A percentile compares a stretch with the other conserved stretches of the same genome.
phyloP scores from a whole-genome alignment of 1,140 invertebrate genomes.

The Odontomachus brunneus region DNA sequence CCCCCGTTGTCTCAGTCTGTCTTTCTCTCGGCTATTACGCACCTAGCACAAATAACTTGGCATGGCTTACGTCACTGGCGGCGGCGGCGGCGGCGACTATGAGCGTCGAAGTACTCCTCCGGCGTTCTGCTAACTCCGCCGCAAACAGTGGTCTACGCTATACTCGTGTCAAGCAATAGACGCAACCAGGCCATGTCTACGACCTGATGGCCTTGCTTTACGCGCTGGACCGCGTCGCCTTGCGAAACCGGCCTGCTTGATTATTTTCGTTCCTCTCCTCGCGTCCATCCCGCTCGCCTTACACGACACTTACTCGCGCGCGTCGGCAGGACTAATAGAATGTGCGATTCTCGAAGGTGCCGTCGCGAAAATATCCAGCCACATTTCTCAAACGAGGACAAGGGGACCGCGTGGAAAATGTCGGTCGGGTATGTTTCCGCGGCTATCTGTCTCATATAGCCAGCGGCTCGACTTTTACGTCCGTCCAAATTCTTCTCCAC shows the following conservation, averaged over 20 bases:
- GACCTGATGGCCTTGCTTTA: slow-evolving; percentile 78
- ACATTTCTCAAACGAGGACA: too few relatives aligned
- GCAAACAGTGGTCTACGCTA: slow-evolving; percentile 25
- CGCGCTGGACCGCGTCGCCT: slow-evolving; percentile 76
- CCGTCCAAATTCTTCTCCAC: too few relatives aligned
- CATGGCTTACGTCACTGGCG: slow-evolving; percentile 28
- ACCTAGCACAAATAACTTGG: slow-evolving; percentile 43
- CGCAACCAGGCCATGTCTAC: slow-evolving; percentile 73
- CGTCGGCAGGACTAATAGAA: neutral
- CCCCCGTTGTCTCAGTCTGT: neutral
- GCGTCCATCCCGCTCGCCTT: slow-evolving; percentile 44
- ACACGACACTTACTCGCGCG: neutral
- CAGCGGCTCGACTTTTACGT: too few relatives aligned
- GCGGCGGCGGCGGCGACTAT: too few relatives aligned
- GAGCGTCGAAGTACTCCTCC: slow-evolving; percentile 13
- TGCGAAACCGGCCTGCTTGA: slow-evolving; percentile 70
- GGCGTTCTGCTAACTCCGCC: slow-evolving; percentile 37
- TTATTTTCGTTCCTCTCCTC: slow-evolving; percentile 67
- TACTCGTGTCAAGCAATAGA: slow-evolving; percentile 35
- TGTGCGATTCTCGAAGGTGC: neutral
- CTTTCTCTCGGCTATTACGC: slow-evolving; percentile 33
- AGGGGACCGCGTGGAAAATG: too few relatives aligned
- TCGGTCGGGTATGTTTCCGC: too few relatives aligned
- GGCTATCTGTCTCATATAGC: too few relatives aligned
- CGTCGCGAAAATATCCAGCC: neutral